Evolutionary conservation across 2,113 vertebrate genomes (phyloP).

Genomic region (Clarias gariepinus): DNA sequence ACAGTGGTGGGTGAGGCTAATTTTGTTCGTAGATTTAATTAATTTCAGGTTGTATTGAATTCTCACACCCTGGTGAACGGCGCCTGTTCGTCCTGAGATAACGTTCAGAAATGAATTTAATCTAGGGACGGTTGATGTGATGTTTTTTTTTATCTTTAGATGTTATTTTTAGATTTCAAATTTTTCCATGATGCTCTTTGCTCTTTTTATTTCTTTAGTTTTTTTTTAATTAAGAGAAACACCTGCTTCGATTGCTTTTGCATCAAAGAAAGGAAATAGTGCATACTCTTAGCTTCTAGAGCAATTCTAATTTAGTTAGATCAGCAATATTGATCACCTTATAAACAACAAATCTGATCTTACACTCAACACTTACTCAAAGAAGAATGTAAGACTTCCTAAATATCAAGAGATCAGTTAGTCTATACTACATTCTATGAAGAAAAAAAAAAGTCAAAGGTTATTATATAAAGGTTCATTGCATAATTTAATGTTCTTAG

Average conservation of each 20-base stretch:
- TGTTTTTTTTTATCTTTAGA: neutral
- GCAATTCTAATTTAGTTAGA: neutral
- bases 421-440: neutral
- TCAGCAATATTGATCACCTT: neutral
- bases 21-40: constrained; percentile 25
- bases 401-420: neutral
- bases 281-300: neutral
- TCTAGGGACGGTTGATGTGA: neutral
- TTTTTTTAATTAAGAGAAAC: constrained; percentile 1
- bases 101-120: constrained; percentile 23
- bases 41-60: constrained; percentile 25
- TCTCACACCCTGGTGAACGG: neutral
- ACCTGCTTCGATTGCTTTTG: neutral
- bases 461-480: neutral
- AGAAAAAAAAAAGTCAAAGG: neutral
- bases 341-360: neutral
- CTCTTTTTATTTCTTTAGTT: neutral
- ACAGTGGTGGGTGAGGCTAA: constrained; percentile 22
- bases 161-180: neutral
- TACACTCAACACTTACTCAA: neutral
- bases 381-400: neutral
- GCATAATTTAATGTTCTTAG: neutral
- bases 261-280: neutral
- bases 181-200: neutral
- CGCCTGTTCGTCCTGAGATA: constrained; percentile 15